Evolutionary conservation across 2,797 vertebrate genomes (phyloP).

Genomic region (Xerus rutilus): DNA sequence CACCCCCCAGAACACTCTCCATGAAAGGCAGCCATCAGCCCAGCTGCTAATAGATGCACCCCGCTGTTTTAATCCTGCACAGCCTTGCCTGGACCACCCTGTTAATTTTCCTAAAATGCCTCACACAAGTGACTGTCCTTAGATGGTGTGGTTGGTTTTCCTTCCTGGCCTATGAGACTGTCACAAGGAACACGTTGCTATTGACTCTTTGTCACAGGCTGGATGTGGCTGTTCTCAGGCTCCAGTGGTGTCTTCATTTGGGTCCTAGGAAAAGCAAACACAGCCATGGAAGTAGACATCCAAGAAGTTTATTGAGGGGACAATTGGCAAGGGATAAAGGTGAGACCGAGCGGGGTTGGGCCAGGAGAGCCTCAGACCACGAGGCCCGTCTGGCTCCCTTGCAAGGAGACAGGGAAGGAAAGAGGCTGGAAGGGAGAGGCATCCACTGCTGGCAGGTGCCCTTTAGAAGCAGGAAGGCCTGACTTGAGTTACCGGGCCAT

Average conservation of each 20-base stretch:
- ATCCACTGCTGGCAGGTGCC: neutral
- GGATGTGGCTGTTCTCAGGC: neutral
- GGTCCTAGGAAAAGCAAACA: neutral
- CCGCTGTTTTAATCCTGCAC: neutral
- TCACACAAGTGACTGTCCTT: neutral
- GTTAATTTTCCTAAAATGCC: neutral
- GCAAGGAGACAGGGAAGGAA: neutral
- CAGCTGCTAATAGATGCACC: neutral
- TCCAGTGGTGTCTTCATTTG: neutral
- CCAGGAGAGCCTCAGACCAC: neutral
- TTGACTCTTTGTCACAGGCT: neutral
- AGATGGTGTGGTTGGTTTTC: neutral
- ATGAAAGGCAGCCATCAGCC: neutral
- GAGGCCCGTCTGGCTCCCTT: accelerated
- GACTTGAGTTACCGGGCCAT: neutral
- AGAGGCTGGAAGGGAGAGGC: neutral
- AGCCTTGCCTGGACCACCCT: neutral
- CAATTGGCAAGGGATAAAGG: neutral
- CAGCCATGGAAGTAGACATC: neutral
- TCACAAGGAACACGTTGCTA: neutral
- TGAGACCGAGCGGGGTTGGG: neutral
- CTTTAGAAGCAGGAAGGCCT: neutral
- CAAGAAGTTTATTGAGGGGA: neutral
- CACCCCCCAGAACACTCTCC: neutral
- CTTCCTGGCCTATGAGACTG: neutral